Conservation (phyloP, 2,888 invertebrate genomes). For the Cheilosia vernalis region DNA sequence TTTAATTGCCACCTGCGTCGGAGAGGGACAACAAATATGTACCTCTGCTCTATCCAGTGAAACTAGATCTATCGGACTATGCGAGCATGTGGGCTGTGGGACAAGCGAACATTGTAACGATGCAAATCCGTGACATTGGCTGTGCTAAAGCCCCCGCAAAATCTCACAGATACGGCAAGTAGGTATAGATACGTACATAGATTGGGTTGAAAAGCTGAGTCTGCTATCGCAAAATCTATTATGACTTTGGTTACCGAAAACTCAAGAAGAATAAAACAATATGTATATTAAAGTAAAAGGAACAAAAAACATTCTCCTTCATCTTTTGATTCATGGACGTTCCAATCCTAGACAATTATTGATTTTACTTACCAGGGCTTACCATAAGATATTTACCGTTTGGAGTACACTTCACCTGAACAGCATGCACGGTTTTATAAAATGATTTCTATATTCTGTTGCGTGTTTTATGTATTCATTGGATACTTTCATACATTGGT, state of each 20-base stretch:
- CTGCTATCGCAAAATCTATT: constrained; percentile 33
- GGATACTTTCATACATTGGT: constrained; percentile 20
- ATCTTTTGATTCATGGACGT: constrained; percentile 53
- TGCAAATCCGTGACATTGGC: constrained; percentile 68
- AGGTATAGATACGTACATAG: neutral
- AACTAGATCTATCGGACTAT: constrained; percentile 39
- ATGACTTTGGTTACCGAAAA: constrained; percentile 14
- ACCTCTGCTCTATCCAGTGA: constrained; percentile 20
- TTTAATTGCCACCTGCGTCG: constrained; percentile 58
- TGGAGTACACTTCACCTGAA: constrained; percentile 51
- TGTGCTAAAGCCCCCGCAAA: constrained; percentile 50
- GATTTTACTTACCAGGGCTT: constrained; percentile 48
- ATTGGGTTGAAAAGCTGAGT: constrained; percentile 11
- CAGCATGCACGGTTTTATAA: constrained; percentile 31
- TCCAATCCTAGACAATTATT: constrained; percentile 66
- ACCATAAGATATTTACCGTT: constrained; percentile 42
- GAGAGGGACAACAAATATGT: constrained; percentile 17
- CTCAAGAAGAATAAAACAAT: constrained; percentile 4
- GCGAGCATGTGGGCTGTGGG: constrained; percentile 35
- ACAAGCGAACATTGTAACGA: constrained; percentile 28
- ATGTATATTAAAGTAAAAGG: constrained; percentile 17
- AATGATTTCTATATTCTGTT: constrained; percentile 39
- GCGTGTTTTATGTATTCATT: constrained; percentile 24
- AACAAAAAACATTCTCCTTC: constrained; percentile 36
- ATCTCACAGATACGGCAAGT: constrained; percentile 21